Percentiles rank a stretch among this genome's conserved stretches.
phyloP scores from a whole-genome alignment of 2,888 invertebrate species.

The Imbricaverruca yamaguchii region DNA sequence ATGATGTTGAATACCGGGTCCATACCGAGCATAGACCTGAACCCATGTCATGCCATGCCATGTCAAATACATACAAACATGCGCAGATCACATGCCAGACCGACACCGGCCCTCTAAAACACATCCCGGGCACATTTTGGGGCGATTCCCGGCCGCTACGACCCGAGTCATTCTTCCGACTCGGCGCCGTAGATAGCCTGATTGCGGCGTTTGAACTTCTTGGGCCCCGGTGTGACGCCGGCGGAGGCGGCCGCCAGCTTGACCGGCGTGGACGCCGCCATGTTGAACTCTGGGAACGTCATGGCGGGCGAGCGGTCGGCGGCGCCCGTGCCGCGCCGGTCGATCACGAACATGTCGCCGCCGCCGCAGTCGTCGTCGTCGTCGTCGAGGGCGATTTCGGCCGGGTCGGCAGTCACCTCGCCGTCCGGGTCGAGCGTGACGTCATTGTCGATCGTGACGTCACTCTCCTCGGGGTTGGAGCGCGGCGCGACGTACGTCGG shows the following conservation, averaged over 20 bases:
- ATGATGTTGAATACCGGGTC: too few species aligned
- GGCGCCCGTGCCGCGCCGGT: conserved; percentile 3
- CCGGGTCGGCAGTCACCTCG: conserved; percentile 22
- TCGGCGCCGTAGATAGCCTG: conserved; percentile 42
- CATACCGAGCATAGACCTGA: too few species aligned
- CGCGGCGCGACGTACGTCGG: background rate
- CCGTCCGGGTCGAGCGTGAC: conserved; percentile 9
- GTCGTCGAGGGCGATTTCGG: conserved; percentile 6
- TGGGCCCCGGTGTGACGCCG: conserved; percentile 28
- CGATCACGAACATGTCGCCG: conserved; percentile 26
- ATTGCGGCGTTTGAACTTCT: conserved; percentile 46
- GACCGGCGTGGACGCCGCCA: too few species aligned
- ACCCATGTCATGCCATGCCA: too few species aligned
- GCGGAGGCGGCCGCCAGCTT: background rate
- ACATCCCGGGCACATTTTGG: too few species aligned
- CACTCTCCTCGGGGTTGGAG: background rate
- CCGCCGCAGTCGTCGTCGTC: background rate
- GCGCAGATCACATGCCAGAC: too few species aligned
- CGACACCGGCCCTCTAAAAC: too few species aligned
- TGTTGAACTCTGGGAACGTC: background rate
- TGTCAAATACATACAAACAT: too few species aligned
- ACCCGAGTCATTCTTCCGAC: conserved; percentile 35
- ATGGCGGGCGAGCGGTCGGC: background rate
- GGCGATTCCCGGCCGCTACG: too few species aligned
- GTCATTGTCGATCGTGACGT: background rate